phyloP scores from a whole-genome alignment of 2,888 invertebrate species.

The Liposcelis brunnea region DNA sequence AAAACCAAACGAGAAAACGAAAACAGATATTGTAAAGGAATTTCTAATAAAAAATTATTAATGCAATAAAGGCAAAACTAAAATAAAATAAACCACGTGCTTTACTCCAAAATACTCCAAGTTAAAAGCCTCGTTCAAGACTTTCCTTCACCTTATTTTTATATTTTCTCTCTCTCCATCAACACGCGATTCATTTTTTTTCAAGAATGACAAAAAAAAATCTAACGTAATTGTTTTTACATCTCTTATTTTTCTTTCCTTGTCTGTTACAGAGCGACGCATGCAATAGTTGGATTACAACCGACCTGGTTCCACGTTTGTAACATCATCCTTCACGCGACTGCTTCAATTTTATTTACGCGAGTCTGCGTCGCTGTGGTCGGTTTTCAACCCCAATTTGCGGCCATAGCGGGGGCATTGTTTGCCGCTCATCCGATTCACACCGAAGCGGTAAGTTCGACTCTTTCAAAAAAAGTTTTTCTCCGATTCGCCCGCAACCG shows the following conservation, averaged over 20 bases:
- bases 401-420: slow-evolving; percentile 52
- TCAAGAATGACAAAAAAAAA: neutral
- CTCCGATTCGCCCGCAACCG: slow-evolving; percentile 5
- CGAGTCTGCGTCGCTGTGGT: slow-evolving; percentile 49
- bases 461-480: too few relatives aligned
- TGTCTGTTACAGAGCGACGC: slow-evolving; percentile 50
- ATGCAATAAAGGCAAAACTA: too few relatives aligned
- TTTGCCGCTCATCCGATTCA: slow-evolving; percentile 80
- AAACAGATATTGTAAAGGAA: too few relatives aligned
- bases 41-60: too few relatives aligned
- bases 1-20: too few relatives aligned
- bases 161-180: neutral
- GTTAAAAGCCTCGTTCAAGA: neutral
- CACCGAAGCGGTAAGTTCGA: slow-evolving; percentile 69
- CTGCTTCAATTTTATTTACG: slow-evolving; percentile 54
- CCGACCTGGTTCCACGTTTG: slow-evolving; percentile 65
- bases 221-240: neutral
- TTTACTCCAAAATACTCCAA: too few relatives aligned
- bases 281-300: slow-evolving; percentile 48
- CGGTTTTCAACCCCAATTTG: slow-evolving; percentile 47
- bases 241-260: slow-evolving; percentile 11
- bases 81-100: too few relatives aligned
- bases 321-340: slow-evolving; percentile 58
- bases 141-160: slow-evolving; percentile 1
- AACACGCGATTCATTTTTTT: slow-evolving; percentile 1